Base-by-base conservation (phyloP, 2,113 vertebrate genomes). In the Eira barbara region DNA sequence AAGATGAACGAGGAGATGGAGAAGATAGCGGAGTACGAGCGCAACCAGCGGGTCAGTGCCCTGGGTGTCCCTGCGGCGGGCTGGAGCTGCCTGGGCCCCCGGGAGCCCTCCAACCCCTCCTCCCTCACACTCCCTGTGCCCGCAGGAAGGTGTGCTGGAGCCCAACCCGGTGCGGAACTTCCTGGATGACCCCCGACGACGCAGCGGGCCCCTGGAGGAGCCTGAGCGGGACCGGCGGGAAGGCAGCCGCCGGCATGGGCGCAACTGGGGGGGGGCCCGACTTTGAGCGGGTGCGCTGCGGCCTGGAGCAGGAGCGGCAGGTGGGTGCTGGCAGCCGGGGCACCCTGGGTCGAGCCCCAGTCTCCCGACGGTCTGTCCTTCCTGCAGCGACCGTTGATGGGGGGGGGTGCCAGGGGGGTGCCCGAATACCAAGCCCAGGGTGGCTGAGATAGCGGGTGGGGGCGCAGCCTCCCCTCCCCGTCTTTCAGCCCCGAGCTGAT, bases 1-100 rank as follows among this genome's bases (percentile, higher is more conserved):
- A 99, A 99, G 98, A 99, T 99, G 99, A 99, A 99, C 0, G 99
- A 99, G 96, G 99, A 99, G 97, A 99, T 99, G 99, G 99, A 99
- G 98, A 99, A 98, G 97, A 99, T 99, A 2, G 99, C 99, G 0
- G 99, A 99, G 95, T 99, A 99, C 0, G 99, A 99, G 96, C 98
- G 99, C 91, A 99, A 99, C 98, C 99, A 99, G 97, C 97, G 99
- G 98, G 99, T 99, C 97, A 83, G 98, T 78, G 9, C 29, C 3
- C 0, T 1, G 5, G 39, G 49, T 0, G 4, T 2, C 36, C 47
- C 25, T 0, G 0, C 1, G 9, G 42, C 0, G 1, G 23, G 2
- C 23, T 2, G 0, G 18, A 13, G 65, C 89, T 0, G 11, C 49
- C 23, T 0, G 36, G 7, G 25, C 36, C 6, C 0, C 0, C 0